phyloP scores from a whole-genome alignment of 2,797 vertebrate species.

The Pogonophryne albipinna region DNA sequence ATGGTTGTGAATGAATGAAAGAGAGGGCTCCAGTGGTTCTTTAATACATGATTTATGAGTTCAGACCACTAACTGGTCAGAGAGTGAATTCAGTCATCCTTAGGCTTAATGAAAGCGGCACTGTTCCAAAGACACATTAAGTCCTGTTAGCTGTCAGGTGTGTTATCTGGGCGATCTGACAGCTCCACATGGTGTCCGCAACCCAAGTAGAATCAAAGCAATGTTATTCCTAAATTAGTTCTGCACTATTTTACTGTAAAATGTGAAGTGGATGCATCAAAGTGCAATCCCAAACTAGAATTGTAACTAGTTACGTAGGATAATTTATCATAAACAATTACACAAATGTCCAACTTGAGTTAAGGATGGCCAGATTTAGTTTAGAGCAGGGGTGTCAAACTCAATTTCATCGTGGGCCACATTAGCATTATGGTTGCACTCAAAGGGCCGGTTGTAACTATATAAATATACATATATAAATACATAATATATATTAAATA shows the following conservation, averaged over 20 bases:
- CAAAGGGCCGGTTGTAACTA: no score
- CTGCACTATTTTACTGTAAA: neutral
- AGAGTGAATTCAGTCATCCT: slow-evolving; percentile 18
- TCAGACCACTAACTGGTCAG: slow-evolving; percentile 12
- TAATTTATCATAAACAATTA: neutral
- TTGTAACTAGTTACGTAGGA: neutral
- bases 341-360: no score
- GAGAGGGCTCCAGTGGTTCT: neutral
- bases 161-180: slow-evolving; percentile 10
- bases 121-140: slow-evolving; percentile 17
- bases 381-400: no score
- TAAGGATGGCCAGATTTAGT: no score
- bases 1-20: slow-evolving; percentile 6
- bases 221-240: neutral
- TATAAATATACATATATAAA: no score
- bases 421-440: no score
- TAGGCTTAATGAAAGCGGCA: slow-evolving; percentile 29
- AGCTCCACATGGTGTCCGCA: slow-evolving; percentile 10
- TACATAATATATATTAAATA: no score
- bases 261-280: neutral
- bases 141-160: slow-evolving; percentile 39
- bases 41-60: slow-evolving; percentile 39
- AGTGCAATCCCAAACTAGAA: neutral
- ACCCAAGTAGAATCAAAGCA: neutral
- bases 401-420: no score